Conservation (phyloP, 2,888 invertebrate species). For the Apodemia mormo region DNA sequence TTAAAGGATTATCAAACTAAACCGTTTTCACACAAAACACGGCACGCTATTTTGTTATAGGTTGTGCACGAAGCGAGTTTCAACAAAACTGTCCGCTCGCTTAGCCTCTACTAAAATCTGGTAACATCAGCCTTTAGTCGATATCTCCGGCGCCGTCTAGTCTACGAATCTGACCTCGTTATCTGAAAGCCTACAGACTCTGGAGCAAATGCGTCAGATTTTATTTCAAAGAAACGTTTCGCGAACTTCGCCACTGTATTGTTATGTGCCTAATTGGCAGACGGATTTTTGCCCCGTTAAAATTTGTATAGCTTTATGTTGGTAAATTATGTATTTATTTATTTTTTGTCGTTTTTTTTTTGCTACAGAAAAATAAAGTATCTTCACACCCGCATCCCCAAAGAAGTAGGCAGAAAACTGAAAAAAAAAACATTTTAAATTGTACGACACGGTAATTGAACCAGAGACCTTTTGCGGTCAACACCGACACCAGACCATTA, state of each 20-base stretch:
- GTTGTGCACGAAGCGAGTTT: conserved; percentile 28
- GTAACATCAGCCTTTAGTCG: conserved; percentile 74
- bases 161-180: conserved; percentile 71
- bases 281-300: neutral
- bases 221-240: conserved; percentile 26
- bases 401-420: too few species aligned
- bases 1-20: conserved; percentile 2
- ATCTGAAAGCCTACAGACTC: conserved; percentile 54
- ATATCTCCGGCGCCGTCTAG: conserved; percentile 74
- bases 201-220: conserved; percentile 34
- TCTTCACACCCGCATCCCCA: too few species aligned
- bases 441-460: too few species aligned
- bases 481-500: too few species aligned
- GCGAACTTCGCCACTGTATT: conserved; percentile 8
- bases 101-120: conserved; percentile 60
- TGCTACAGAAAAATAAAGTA: too few species aligned
- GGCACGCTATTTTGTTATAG: conserved; percentile 13
- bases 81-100: conserved; percentile 45
- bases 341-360: too few species aligned
- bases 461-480: too few species aligned
- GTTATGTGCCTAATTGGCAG: conserved; percentile 23
- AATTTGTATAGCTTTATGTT: neutral
- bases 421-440: too few species aligned
- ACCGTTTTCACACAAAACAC: conserved; percentile 2
- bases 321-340: too few species aligned